Conservation (phyloP, 2,888 invertebrate species). For the Apodemia mormo region DNA sequence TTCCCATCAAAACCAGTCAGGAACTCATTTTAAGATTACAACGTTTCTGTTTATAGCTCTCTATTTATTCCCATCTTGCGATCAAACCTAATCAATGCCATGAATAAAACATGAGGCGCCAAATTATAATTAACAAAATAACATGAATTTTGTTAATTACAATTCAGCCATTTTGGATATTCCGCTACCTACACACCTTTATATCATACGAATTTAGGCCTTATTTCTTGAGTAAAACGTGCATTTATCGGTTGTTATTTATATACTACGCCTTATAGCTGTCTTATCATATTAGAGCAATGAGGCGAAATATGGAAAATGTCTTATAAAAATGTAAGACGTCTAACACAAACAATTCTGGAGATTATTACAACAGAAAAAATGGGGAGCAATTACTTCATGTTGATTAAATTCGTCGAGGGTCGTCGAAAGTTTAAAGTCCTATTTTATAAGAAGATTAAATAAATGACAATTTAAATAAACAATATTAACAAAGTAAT, state of each 20-base stretch:
- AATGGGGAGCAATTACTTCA: slow-evolving; percentile 6
- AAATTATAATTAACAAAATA: slow-evolving; percentile 5
- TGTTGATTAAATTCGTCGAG: slow-evolving; percentile 4
- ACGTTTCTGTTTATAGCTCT: background rate
- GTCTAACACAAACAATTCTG: slow-evolving; percentile 5
- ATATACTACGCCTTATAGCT: background rate
- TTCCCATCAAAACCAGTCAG: background rate
- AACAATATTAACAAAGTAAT: background rate
- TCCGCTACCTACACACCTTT: background rate
- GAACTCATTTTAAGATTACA: background rate
- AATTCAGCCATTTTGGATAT: slow-evolving; percentile 1
- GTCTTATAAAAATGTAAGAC: slow-evolving; percentile 14
- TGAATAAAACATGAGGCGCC: background rate
- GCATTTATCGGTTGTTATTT: background rate
- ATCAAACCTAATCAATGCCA: slow-evolving; percentile 5
- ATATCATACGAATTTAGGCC: background rate
- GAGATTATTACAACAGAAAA: slow-evolving; percentile 9
- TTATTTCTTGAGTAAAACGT: background rate
- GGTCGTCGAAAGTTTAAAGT: background rate
- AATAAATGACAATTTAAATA: slow-evolving; percentile 5
- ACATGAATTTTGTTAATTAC: slow-evolving; percentile 5
- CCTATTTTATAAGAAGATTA: background rate
- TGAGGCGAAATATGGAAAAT: slow-evolving; percentile 12
- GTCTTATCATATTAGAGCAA: slow-evolving; percentile 16
- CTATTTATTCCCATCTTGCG: background rate